Evolutionary conservation across 2,113 vertebrate species (phyloP).

Genomic region (Prunella himalayana): DNA sequence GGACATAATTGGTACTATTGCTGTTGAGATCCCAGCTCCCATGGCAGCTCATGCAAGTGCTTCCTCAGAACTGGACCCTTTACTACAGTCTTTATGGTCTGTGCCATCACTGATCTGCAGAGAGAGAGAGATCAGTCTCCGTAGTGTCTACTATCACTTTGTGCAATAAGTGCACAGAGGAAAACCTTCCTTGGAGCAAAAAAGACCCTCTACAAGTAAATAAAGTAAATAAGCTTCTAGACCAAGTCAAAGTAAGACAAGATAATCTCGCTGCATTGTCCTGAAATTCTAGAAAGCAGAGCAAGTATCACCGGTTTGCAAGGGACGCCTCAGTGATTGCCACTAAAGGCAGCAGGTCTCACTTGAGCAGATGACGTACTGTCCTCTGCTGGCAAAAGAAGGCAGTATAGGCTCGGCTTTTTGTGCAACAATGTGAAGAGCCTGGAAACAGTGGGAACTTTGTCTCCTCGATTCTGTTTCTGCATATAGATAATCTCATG

Average conservation of each 20-base stretch:
- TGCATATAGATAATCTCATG: background rate
- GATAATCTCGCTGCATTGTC: background rate
- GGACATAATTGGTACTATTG: rapidly evolving
- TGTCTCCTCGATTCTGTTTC: background rate
- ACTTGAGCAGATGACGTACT: constrained; percentile 33
- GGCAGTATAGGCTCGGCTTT: background rate
- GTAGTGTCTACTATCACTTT: background rate
- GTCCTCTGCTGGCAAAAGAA: constrained; percentile 66
- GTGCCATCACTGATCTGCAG: no score
- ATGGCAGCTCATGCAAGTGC: background rate
- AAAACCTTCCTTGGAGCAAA: background rate
- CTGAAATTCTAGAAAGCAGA: background rate
- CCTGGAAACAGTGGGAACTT: background rate
- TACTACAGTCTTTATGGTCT: background rate
- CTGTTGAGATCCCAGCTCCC: background rate
- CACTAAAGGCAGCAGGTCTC: background rate
- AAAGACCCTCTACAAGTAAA: background rate
- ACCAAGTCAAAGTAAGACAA: background rate
- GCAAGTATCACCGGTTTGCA: background rate
- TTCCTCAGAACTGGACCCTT: background rate
- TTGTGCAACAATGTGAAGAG: background rate
- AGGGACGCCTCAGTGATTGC: background rate
- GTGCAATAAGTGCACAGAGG: background rate
- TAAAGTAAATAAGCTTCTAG: background rate
- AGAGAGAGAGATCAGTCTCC: background rate